These are phyloP conservation scores for Lycodopsis pacificus DNA, from an alignment of 2,797 vertebrate species.

Conservation along the genomic window DNA sequence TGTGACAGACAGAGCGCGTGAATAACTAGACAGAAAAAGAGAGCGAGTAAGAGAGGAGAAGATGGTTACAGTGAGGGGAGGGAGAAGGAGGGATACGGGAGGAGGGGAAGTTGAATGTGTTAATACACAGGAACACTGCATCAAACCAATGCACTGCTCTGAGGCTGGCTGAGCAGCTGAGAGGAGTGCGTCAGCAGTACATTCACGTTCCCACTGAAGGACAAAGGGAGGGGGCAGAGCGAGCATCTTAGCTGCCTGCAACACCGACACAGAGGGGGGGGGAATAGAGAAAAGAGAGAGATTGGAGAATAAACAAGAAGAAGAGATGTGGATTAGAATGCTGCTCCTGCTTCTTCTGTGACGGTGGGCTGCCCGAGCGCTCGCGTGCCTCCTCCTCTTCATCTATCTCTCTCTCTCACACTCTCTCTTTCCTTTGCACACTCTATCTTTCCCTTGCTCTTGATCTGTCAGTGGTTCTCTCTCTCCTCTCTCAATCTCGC, in stretches of 20 bases:
- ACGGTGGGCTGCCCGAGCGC: slow-evolving; percentile 78
- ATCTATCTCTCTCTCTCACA: slow-evolving; percentile 58
- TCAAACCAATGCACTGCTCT: slow-evolving; percentile 94
- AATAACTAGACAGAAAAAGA: slow-evolving; percentile 35
- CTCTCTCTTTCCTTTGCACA: slow-evolving; percentile 63
- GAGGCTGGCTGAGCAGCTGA: slow-evolving; percentile 84
- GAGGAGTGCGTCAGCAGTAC: slow-evolving; percentile 96
- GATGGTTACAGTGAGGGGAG: slow-evolving; percentile 63
- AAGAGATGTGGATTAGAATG: slow-evolving; percentile 78
- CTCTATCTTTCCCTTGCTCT: slow-evolving; percentile 75
- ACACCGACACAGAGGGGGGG: slow-evolving; percentile 78
- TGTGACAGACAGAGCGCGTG: slow-evolving; percentile 46
- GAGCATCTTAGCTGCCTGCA: slow-evolving; percentile 90
- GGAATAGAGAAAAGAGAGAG: slow-evolving; percentile 66
- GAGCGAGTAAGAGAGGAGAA: slow-evolving; percentile 49
- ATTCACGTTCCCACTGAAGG: slow-evolving; percentile 96
- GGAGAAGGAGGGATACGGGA: slow-evolving; percentile 57
- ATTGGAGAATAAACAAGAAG: slow-evolving; percentile 80
- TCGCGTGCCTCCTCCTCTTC: slow-evolving; percentile 70
- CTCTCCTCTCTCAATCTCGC: slow-evolving; percentile 59
- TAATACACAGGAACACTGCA: slow-evolving; percentile 92
- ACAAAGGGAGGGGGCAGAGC: slow-evolving; percentile 96
- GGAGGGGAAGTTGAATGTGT: slow-evolving; percentile 84
- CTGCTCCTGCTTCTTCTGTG: slow-evolving; percentile 79
- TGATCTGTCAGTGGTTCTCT: slow-evolving; percentile 74